These are phyloP conservation scores for Syncerus caffer DNA, from an alignment of 2,797 vertebrate species.

Conservation along the genomic window DNA sequence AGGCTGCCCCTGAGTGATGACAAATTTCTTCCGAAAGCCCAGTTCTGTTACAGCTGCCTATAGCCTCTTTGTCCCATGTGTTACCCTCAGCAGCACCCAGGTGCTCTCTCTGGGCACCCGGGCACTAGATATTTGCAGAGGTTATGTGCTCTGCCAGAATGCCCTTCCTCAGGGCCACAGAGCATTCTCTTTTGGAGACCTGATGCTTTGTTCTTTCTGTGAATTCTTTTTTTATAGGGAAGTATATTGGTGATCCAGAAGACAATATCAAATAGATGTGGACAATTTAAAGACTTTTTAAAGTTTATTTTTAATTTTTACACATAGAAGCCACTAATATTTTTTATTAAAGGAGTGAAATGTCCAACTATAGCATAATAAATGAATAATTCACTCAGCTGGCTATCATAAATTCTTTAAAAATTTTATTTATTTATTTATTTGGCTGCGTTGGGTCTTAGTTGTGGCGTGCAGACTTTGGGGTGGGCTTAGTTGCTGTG, in stretches of 20 bases:
- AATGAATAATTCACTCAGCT: background rate
- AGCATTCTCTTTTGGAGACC: background rate
- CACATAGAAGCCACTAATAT: background rate
- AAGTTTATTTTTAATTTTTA: background rate
- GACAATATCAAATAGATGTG: background rate
- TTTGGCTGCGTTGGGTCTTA: background rate
- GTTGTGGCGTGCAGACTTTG: background rate
- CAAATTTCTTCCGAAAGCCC: background rate
- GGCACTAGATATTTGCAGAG: background rate
- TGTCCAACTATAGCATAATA: background rate
- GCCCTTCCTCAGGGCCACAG: background rate
- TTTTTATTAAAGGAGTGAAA: background rate
- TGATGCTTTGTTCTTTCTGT: background rate
- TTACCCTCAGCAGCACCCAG: background rate
- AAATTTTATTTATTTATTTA: background rate
- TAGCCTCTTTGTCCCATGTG: accelerated
- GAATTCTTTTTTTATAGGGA: background rate
- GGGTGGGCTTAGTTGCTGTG: background rate
- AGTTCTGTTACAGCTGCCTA: background rate
- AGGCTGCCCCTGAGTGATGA: background rate
- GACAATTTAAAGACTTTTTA: background rate
- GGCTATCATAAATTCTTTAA: background rate
- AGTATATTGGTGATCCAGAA: background rate
- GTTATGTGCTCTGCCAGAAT: background rate
- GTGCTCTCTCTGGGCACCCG: background rate